Evolutionary conservation across 2,888 invertebrate genomes (phyloP), one percentile per base, ranked within the genome.

Genomic region (Meganola albula): DNA sequence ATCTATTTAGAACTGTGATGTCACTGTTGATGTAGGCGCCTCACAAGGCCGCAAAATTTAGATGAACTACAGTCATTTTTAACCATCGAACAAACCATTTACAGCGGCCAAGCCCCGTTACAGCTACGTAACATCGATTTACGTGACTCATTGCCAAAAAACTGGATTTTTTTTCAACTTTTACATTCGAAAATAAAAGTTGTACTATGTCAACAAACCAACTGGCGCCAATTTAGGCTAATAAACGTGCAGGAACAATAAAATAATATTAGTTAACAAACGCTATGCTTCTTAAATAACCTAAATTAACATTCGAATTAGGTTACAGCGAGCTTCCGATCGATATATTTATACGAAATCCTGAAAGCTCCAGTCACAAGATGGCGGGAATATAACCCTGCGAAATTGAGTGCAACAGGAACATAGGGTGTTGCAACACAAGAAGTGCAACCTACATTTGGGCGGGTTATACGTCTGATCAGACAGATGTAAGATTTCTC

Each of bases 1-100:
- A 45, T 78, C 83, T 84, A 84, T 84, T 79, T 82, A 74, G 67
- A 78, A 74, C 71, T 72, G 63, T 84, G 84, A 83, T 83, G 82
- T 84, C 84, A 84, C 60, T 56, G 28, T 9, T 26, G 43, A 69
- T 70, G 74, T 76, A 76, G 74, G 77, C 70, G 74, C 69, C 55
- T 48, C 47, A 46, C 78, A 75, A 79, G 76, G 78, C 71, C 78
- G 57, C 39, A 44, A 42, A 53, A 58, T 55, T 58, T 55, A 58
- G 51, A 48, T 43, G 48, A 37, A 53, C 44, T 53, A 47, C 52
- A 51, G 58, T 50, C 54, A 53, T 56, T 51, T 52, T 42, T 44
- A 48, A 54, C 44, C 57, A 62, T 56, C 59, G 53, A 41, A 52
- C 36, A 39, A 40, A 27, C 39, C 30, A 34, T 52, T 44, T 48